Conservation (phyloP, 1,140 invertebrate species). For the Bombus picipes region DNA sequence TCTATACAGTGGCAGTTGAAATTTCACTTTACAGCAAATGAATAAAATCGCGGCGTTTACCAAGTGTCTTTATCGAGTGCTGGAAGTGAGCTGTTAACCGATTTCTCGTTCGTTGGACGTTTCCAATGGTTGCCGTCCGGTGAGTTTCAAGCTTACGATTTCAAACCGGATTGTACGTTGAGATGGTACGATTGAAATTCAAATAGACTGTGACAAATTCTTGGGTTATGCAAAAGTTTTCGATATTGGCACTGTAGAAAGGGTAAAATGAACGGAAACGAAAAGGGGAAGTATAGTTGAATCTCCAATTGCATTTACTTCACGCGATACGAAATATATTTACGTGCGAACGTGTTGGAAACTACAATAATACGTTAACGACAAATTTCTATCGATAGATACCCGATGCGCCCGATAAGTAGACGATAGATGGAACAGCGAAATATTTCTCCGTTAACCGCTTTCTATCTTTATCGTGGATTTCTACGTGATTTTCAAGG, state of each 20-base stretch:
- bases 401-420: background rate
- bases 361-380: constrained; percentile 11
- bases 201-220: background rate
- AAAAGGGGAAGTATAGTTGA: background rate
- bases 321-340: constrained; percentile 55
- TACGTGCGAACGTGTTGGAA: constrained; percentile 41
- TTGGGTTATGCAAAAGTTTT: no score
- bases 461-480: background rate
- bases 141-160: constrained; percentile 59
- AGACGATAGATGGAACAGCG: background rate
- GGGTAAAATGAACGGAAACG: no score
- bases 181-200: background rate
- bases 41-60: background rate
- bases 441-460: background rate
- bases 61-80: constrained; percentile 33
- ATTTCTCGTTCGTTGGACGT: constrained; percentile 45
- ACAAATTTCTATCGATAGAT: constrained; percentile 11
- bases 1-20: constrained; percentile 20
- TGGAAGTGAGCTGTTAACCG: constrained; percentile 21
- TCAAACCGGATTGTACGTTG: background rate
- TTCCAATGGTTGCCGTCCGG: constrained; percentile 74
- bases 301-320: constrained; percentile 34
- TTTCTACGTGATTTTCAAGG: background rate
- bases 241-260: background rate
- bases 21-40: constrained; percentile 4